Conservation (phyloP, 2,797 vertebrate species). For the Oreonectes daqikongensis region DNA sequence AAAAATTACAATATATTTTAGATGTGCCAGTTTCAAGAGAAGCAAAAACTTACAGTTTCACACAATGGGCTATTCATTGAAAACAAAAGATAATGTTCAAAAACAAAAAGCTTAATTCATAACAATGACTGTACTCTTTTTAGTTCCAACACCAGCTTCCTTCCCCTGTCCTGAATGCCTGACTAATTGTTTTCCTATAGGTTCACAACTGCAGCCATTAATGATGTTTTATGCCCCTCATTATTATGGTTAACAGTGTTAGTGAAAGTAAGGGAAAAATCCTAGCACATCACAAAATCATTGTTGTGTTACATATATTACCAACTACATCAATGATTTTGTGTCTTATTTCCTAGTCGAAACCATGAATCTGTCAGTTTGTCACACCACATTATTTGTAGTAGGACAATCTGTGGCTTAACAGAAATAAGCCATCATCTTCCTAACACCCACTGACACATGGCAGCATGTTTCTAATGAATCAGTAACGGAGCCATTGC, state of each 20-base stretch:
- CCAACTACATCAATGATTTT: background rate
- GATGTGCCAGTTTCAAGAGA: slow-evolving; percentile 36
- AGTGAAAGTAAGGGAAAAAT: slow-evolving; percentile 9
- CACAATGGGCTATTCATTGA: slow-evolving; percentile 58
- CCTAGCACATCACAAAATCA: background rate
- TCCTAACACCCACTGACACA: background rate
- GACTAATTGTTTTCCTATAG: slow-evolving; percentile 44
- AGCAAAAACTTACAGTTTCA: slow-evolving; percentile 51
- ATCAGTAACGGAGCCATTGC: background rate
- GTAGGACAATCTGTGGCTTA: background rate
- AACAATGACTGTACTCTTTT: slow-evolving; percentile 57
- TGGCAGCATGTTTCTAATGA: background rate
- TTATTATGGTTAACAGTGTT: background rate
- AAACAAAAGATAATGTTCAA: slow-evolving; percentile 59
- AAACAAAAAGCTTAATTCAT: slow-evolving; percentile 60
- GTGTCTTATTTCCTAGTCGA: background rate
- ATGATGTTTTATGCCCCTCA: slow-evolving; percentile 2
- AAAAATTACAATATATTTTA: slow-evolving; percentile 23
- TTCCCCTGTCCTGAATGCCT: slow-evolving; percentile 42
- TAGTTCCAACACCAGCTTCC: slow-evolving; percentile 52
- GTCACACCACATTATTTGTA: background rate
- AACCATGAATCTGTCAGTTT: background rate
- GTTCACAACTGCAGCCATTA: slow-evolving; percentile 45
- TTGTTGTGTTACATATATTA: background rate
- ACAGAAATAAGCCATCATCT: background rate